Evolutionary conservation across 2,113 vertebrate species (phyloP), one percentile per base, ranked within the genome.

Genomic region (Mesocricetus auratus): DNA sequence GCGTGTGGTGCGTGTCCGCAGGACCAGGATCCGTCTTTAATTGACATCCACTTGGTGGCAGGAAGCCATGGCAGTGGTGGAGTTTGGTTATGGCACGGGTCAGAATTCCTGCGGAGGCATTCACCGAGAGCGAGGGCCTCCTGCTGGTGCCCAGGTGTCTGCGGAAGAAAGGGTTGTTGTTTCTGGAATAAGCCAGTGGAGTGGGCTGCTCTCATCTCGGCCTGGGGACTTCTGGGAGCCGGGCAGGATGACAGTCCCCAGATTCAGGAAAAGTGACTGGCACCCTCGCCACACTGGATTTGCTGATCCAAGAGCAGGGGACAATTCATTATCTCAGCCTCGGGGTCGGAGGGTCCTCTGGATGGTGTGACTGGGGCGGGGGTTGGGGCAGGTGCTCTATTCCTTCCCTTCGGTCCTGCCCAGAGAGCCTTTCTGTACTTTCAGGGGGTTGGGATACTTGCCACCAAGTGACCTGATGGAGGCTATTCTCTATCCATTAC

Each of bases 151-250:
- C 31, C 16, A 2, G 39, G 45, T 36, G 64, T 56, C 50, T 21
- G 16, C 5, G 50, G 68, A 47, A 53, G 15, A 39, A 39, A 45
- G 90, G 16, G 16, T 5, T 5, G 0, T 9, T 3, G 7, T 31
- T 29, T 15, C 17, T 1, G 5, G 5, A 8, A 9, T 1, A 3
- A 22, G 36, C 15, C 0, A 45, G 2, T 9, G 6, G 31, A 22
- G 21, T 10, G 26, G 47, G 19, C 82, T 29, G 13, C 36, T 87
- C 68, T 74, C 53, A 39, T n/a, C 33, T 56, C 53, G 39, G 68
- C 0, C 33, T 33, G 77, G 22, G 42, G 24, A 83, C 10, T 58
- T 66, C 39, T 7, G 33, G 81, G 60, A n/a, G 19, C 24, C 21
- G 7, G 36, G 24, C 29, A 26, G 6, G 4, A 26, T 29, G 68